Base-by-base conservation (phyloP, 2,113 vertebrate genomes). In the Cyprinus carpio region DNA sequence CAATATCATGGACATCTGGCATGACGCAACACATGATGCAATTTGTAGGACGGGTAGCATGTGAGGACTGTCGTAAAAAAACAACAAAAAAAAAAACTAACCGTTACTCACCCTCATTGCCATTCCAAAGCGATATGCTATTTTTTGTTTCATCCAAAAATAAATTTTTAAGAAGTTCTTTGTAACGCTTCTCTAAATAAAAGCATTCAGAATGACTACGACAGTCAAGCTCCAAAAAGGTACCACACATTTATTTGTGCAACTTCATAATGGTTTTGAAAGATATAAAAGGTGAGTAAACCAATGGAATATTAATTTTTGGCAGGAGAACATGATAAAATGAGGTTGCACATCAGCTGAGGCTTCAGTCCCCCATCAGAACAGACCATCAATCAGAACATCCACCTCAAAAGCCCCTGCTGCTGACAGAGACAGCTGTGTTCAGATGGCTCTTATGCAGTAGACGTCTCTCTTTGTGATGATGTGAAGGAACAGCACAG, bases 341-440 rank as follows among this genome's bases (percentile, higher is more conserved):
- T 58, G 49, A 77, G 29, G 29, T 77, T 18, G 49, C 25, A 20
- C 15, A 23, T 37, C 31, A 37, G 31, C 18, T 20, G 31, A 37
- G 16, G 12, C 54, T 20, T 56, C 54, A 56, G 8, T 18, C 16
- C 5, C 51, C 51, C 51, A 43, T 43, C 40, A 43, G 40, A 43
- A 10, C 40, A 43, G 46, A 49, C 12, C 46, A 49, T 49, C 46
- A 49, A 12, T 49, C 11, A 49, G 46, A 49, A 49, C 46, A 4
- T 75, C n/a, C 46, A 23, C 29, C 29, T 34, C 18, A 23, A 58
- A 58, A 58, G 46, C 46, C 46, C 46, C 46, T 1, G 46, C 46
- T 1, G 10, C 12, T 60, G 56, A 80, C 23, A 62, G 56, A 78
- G 20, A 78, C 76, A 64, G 56, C 56, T 80, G 77, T 80, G 77